These are phyloP conservation scores for Gymnarchus niloticus DNA, from an alignment of 2,113 vertebrate species.

Conservation along the genomic window DNA sequence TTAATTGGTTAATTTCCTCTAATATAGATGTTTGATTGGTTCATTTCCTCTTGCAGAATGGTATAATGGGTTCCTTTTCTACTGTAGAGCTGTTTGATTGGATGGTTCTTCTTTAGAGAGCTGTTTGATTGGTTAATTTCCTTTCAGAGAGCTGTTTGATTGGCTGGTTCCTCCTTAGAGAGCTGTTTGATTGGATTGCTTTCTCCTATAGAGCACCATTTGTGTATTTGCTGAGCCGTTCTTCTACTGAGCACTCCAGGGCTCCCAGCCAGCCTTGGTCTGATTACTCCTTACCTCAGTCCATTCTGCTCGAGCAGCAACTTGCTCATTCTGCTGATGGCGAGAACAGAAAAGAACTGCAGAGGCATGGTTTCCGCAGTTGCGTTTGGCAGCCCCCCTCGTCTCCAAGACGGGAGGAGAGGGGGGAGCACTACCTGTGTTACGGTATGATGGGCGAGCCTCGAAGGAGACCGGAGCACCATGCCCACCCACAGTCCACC, in stretches of 20 bases:
- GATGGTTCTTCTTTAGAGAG: neutral
- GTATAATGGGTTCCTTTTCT: neutral
- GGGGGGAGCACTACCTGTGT: neutral
- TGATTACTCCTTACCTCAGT: neutral
- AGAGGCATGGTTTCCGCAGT: neutral
- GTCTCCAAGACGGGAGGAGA: neutral
- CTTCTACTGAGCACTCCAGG: neutral
- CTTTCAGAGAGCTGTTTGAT: neutral
- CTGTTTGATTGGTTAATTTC: neutral
- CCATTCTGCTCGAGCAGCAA: constrained; percentile 23
- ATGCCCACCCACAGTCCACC: neutral
- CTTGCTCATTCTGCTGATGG: constrained; percentile 17
- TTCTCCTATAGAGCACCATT: neutral
- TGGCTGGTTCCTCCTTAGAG: neutral
- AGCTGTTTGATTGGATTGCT: neutral
- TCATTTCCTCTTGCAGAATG: neutral
- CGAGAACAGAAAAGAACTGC: constrained; percentile 8
- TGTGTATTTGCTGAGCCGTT: neutral
- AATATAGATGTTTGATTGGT: constrained; percentile 2
- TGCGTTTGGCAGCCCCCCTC: neutral
- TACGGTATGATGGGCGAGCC: neutral
- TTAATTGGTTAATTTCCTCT: neutral
- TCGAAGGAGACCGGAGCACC: neutral
- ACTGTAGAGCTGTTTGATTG: neutral
- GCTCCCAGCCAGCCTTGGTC: neutral